phyloP scores from a whole-genome alignment of 2,888 invertebrate genomes.

The Steinernema hermaphroditum region DNA sequence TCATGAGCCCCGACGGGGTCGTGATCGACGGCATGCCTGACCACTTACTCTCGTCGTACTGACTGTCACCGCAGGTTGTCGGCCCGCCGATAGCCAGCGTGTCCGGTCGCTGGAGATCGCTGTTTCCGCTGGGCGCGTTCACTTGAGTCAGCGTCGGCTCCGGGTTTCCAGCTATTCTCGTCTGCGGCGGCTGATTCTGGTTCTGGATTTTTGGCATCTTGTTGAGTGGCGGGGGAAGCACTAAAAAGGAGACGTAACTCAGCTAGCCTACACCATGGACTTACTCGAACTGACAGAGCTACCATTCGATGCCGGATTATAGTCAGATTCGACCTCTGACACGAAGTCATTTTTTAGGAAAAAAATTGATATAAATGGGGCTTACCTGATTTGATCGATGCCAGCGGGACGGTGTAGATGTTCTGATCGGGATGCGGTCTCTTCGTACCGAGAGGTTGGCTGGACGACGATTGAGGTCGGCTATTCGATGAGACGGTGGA shows the following conservation, averaged over 20 bases:
- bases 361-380: neutral
- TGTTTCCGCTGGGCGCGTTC: neutral
- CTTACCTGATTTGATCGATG: slow-evolving; percentile 22
- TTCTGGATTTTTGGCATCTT: slow-evolving; percentile 16
- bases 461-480: neutral
- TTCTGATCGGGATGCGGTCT: slow-evolving; percentile 19
- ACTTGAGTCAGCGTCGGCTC: slow-evolving; percentile 33
- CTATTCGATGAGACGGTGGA: neutral
- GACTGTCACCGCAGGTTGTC: neutral
- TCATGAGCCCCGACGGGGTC: slow-evolving; percentile 25
- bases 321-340: slow-evolving; percentile 5
- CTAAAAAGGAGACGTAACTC: neutral
- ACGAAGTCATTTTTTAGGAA: neutral
- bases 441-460: slow-evolving; percentile 8
- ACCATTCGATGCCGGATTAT: neutral
- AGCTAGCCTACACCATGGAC: neutral
- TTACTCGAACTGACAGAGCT: slow-evolving; percentile 19
- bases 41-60: slow-evolving; percentile 12
- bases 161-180: neutral
- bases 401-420: slow-evolving; percentile 19
- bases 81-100: neutral
- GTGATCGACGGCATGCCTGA: slow-evolving; percentile 28
- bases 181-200: slow-evolving; percentile 17
- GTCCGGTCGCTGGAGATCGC: slow-evolving; percentile 15
- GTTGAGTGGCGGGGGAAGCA: slow-evolving; percentile 17